Base-by-base conservation (phyloP, 2,113 vertebrate genomes). In the Ellobius talpinus region DNA sequence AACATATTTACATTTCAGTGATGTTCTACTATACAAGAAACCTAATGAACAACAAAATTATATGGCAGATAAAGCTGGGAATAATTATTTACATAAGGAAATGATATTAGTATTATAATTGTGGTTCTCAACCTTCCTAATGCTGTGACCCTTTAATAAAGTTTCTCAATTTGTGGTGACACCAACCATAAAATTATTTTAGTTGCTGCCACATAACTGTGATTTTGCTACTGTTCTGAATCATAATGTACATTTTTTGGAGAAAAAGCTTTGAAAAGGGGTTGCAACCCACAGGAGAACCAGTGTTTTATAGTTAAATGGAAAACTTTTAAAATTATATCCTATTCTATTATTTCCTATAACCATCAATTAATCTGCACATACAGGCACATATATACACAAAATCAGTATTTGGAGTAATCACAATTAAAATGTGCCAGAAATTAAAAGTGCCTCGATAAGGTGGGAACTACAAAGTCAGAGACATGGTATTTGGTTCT, bases 1-100 rank as follows among this genome's bases (percentile, higher is more conserved):
- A 96, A 39, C 17, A 58, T 65, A 66, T 94, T 72, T 85, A 97
- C 0, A 84, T 92, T 93, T 93, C 61, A 93, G 3, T 86, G 93
- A 36, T 55, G 24, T 2, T 77, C 55, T 91, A 2, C 31, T 93
- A 2, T 42, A n/a, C 66, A 87, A 90, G 42, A 94, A 95, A 73
- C 58, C 14, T 91, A 45, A 87, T 39, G 45, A 88, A 88, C 39
- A 95, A 29, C 33, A 88, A 72, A 65, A 96, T 45, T 86, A 79
- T 1, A 50, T 17, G 88, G 72, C 31, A 95, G 55, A 33, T 79
- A 78, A 95, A 93, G 76, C 39, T 95, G 33, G 33, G 31, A 90
- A 89, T 81, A 92, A 84, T 85, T 93, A 95, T 55, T 89, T 88
- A 4, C 45, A 29, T 65, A 76, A 95, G 1, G 74, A 92, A 94